Conservation (phyloP, 1,140 invertebrate species). For the Caerostris darwini region DNA sequence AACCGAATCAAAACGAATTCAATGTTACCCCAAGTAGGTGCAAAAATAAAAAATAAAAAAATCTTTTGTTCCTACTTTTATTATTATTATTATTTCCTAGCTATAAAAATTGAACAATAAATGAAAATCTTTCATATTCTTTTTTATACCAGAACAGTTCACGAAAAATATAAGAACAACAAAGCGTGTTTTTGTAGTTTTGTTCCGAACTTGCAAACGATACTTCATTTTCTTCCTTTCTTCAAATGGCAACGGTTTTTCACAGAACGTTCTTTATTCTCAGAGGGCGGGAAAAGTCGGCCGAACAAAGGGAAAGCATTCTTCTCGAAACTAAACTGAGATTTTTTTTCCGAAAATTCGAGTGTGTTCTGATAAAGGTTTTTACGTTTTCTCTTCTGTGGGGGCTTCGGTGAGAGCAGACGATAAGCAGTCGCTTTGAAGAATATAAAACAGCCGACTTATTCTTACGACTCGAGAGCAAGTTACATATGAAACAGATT, state of each 20-base stretch:
- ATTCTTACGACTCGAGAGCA: slow-evolving; percentile 17
- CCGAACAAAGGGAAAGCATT: neutral
- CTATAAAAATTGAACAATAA: neutral
- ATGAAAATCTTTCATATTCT: neutral
- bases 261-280: slow-evolving; percentile 7
- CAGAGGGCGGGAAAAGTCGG: slow-evolving; percentile 4
- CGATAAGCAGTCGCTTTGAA: neutral
- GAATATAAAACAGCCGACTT: slow-evolving; percentile 10
- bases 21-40: neutral
- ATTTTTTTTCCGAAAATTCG: slow-evolving; percentile 18
- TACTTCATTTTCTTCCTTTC: slow-evolving; percentile 9
- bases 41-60: neutral
- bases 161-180: neutral
- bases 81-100: neutral
- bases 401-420: neutral
- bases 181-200: slow-evolving; percentile 26
- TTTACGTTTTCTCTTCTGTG: neutral
- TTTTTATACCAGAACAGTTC: neutral
- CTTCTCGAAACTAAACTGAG: slow-evolving; percentile 29
- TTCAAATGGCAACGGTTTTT: neutral
- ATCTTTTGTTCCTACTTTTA: neutral
- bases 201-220: neutral
- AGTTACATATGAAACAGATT: slow-evolving; percentile 40
- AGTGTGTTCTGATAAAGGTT: slow-evolving; percentile 37
- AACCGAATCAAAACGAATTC: neutral